Base-by-base conservation (phyloP, 2,888 invertebrate species). In the Piscicola geometra region DNA sequence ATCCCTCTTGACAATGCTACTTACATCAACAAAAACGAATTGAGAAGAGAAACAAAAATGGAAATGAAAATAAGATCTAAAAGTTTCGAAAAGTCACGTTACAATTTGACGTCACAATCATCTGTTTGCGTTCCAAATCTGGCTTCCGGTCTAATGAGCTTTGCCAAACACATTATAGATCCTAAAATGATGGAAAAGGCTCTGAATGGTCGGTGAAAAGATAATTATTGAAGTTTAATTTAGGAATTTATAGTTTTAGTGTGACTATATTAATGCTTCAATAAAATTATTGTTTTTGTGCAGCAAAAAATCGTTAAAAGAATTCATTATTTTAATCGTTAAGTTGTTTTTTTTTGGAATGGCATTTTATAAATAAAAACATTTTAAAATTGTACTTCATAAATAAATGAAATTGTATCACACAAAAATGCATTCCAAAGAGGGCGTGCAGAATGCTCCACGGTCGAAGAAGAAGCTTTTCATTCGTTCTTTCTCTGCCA, bases 401-500 rank as follows among this genome's bases (percentile, higher is more conserved):
- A 47, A 47, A 15, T 47, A 9, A 47, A 21, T 21, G 21, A 15
- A 47, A 47, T 47, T 47, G 21, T 47, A 15, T 15, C 9, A 47
- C 9, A 47, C n/a, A n/a, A n/a, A n/a, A n/a, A 41, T 41, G 5
- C 41, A 41, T 25, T 56, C 60, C 12, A 15, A 3, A 56, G 60
- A 56, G 21, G 60, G n/a, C 60, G n/a, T 9, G 41, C 41, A 5
- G 9, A 56, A 56, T 25, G 60, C n/a, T 25, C 25, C 60, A 25
- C n/a, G n/a, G n/a, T n/a, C n/a, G n/a, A 56, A 56, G 60, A 56
- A 56, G 25, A 56, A 56, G n/a, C 21, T 5, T 5, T 56, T 56
- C n/a, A 56, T 56, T 21, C 60, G 60, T 5, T 56, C 60, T 15
- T 56, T 56, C n/a, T 56, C 60, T 56, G 60, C 60, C 3, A 56